Base-by-base conservation (phyloP, 64 coral and sea anemone genomes). In the Porites australiensis region DNA sequence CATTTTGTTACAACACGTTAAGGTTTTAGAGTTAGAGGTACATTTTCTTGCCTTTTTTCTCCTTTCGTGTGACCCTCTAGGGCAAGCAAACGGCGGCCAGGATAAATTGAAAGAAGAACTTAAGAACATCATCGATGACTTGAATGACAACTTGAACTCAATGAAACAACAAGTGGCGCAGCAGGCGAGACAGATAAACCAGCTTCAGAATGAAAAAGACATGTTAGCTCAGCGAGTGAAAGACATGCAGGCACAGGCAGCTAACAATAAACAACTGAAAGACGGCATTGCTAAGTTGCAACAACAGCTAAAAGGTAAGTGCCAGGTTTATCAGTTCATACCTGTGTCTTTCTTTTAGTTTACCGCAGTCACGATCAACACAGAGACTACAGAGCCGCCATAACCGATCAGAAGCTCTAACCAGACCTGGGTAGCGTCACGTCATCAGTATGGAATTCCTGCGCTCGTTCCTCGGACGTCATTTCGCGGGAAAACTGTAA, bases 151-250 rank as follows among this genome's bases (percentile, higher is more conserved):
- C 43, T 70, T 97, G 52, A 86, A 94, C 19, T 74, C 88, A 1
- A 88, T 97, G 88, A 97, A 91, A 47, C 63, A 90, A 16, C 62
- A 97, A 52, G 88, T 93, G 0, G 88, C 74, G 0, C 92, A 97
- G 18, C 95, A 97, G 27, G 64, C 89, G 73, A 79, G 89, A 46
- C 90, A 75, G 79, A 94, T 91, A 50, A 85, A 47, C 86, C 82
- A 91, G 74, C 72, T 98, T 60, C 95, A 94, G 72, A 82, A 79
- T 69, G 92, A 94, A 72, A 98, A 98, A 64, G 92, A 98, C 14
- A 59, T 61, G 13, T 23, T 98, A 2, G 92, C 57, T 0, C 92
- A 90, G 67, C 83, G 47, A 65, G 45, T 98, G 12, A 90, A 82
- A 59, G 92, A 94, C 5, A 79, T 90, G 62, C 95, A 94, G 16